Evolutionary conservation across 92 coral and sea anemone genomes (phyloP), one percentile per base, ranked within the genome.

Genomic region (Heliopora coerulea): DNA sequence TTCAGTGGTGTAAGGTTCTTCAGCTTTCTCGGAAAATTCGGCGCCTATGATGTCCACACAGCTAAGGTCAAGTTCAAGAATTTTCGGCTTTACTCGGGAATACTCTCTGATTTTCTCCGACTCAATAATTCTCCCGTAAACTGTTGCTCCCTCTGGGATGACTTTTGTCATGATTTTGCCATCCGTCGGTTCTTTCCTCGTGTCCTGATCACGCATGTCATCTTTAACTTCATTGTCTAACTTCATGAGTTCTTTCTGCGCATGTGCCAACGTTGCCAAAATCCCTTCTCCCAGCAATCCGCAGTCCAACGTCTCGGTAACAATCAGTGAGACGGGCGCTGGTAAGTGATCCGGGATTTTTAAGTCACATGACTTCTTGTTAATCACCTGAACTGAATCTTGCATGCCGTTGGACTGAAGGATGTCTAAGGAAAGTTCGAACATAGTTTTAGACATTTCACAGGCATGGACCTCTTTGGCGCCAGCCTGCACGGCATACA

Each of bases 221-320:
- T 1, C n/a, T 2, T 19, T 19, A 3, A 2, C 0, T 27, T 11
- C 75, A 17, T 49, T 62, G 23, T 62, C 15, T 14, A 61, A 19
- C 15, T 74, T 67, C 32, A 78, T 56, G 23, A 95, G 86, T 58
- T 78, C 46, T 0, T 37, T 54, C 91, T 91, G 88, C 10, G 99
- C 99, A 90, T 95, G 99, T 15, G 79, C 44, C 15, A 95, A 42
- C 7, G 99, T 95, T 28, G 86, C 73, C 32, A 95, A 79, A 21
- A 95, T 90, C 10, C 99, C 99, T 58, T 95, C 99, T 1, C 99
- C 99, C 9, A 95, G 89, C 32, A 95, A 83, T 3, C 99, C 99
- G 79, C 99, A 95, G 66, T 95, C 99, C 27, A 95, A 68, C 8
- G 96, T 95, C 81, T 95, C 99, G 1, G 99, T 95, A 6, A 90